Conservation (phyloP, 2,113 vertebrate species). For the Oreocharis arfaki region DNA sequence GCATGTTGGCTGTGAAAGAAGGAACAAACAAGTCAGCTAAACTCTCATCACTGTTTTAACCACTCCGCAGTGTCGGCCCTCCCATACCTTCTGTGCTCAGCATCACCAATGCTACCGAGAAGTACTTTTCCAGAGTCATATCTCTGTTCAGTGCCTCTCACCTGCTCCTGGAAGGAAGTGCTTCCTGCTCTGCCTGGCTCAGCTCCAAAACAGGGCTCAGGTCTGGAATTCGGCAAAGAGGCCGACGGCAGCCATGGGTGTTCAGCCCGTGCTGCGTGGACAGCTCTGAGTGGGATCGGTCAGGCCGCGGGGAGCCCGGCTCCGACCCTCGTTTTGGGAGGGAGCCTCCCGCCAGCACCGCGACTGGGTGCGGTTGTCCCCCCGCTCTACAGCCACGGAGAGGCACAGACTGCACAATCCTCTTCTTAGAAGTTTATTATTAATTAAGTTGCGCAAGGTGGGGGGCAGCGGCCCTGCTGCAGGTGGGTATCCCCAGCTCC, state of each 20-base stretch:
- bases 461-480: background rate
- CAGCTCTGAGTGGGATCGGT: fast-evolving
- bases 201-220: background rate
- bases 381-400: background rate
- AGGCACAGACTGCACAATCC: background rate
- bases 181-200: background rate
- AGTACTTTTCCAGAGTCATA: background rate
- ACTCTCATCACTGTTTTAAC: fast-evolving
- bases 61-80: fast-evolving
- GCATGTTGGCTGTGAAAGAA: slow-evolving; percentile 77
- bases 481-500: background rate
- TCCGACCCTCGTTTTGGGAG: too few relatives aligned
- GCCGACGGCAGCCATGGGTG: background rate
- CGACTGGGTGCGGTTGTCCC: background rate
- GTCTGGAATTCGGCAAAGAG: background rate
- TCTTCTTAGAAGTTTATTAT: background rate
- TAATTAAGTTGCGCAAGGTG: background rate
- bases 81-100: background rate
- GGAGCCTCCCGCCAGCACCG: background rate
- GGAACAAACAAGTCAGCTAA: background rate
- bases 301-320: background rate
- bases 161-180: background rate
- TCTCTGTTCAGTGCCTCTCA: background rate
- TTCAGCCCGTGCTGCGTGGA: background rate
- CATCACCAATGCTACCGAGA: background rate